Base-by-base conservation (phyloP, 1,140 invertebrate species). In the Colletes latitarsis region DNA sequence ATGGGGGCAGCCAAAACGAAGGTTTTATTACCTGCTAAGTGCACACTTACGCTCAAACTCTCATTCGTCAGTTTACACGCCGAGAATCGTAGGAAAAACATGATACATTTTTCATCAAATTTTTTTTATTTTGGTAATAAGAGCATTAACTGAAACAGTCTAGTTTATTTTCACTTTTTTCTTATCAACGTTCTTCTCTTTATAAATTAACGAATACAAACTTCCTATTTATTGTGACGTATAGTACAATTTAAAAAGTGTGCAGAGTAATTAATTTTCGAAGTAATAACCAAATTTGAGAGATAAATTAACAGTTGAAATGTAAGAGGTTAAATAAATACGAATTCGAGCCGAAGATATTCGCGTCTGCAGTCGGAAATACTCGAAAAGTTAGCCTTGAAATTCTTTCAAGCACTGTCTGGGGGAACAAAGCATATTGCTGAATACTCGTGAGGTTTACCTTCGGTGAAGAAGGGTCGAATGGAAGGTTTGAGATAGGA, bases 311-410 rank as follows among this genome's bases (percentile, higher is more conserved):
- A 53, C 9, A 17, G 9, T 43, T 12, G 9, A 53, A 14, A 12
- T 12, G 9, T 3, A 1, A 14, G 15, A 15, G 30, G 57, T 19
- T 58, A 41, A 41, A 39, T 39, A 3, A 3, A n/a, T 43, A 43
- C 41, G 62, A n/a, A 39, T 41, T 41, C 30, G 9, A 14, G 10
- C 9, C n/a, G 8, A 67, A 14, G 12, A 41, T 17, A 53, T 41
- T 53, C 17, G 6, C 9, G 9, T 53, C 5, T 8, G 39, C 19
- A 15, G 9, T 41, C 15, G 8, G 21, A 46, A 57, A 30, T 30
- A 43, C 41, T n/a, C 46, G 30, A 57, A 43, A 75, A 57, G 49
- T 76, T 55, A 55, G 49, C 30, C 62, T 75, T 67, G 73, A 76
- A 67, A 76, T 67, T 67, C 30, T 21, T 76, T 67, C 4, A 19